Evolutionary conservation across 1,140 invertebrate genomes (phyloP).

Genomic region (Chironomus striatipennis): DNA sequence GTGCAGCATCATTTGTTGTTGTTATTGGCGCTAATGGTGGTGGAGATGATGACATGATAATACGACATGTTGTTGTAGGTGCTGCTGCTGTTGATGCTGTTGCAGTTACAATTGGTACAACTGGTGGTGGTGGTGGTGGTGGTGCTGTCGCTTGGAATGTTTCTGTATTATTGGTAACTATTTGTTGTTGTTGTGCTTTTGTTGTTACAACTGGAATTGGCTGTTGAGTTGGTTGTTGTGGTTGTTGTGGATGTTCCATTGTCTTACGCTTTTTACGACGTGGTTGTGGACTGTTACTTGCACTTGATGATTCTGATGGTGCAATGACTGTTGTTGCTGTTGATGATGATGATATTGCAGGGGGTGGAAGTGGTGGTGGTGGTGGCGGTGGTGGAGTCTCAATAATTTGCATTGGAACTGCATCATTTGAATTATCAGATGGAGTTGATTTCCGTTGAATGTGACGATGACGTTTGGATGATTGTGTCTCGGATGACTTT

Average conservation of each 20-base stretch:
- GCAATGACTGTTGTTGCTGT: background rate
- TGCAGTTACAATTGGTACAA: background rate
- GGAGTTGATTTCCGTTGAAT: background rate
- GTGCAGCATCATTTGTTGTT: background rate
- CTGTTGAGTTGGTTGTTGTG: no score
- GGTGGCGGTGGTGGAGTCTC: background rate
- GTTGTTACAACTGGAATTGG: background rate
- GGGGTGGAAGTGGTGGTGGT: background rate
- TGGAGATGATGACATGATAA: background rate
- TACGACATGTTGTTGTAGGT: background rate
- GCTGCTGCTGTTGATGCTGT: no score
- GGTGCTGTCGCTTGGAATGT: background rate
- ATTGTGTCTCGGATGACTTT: background rate
- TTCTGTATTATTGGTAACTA: background rate
- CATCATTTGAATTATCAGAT: background rate
- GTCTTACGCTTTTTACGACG: background rate
- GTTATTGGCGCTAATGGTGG: background rate
- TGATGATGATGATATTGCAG: background rate
- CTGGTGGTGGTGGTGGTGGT: background rate
- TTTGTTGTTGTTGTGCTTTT: no score
- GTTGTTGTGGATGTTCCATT: background rate
- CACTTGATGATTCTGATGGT: background rate
- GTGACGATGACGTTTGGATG: background rate
- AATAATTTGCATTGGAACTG: background rate
- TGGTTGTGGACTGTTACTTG: background rate